Percentiles rank a stretch among this genome's conserved stretches.
These are phyloP conservation scores for Cylloceria caligata DNA, from an alignment of 2,888 invertebrate genomes.

Conservation along the genomic window DNA sequence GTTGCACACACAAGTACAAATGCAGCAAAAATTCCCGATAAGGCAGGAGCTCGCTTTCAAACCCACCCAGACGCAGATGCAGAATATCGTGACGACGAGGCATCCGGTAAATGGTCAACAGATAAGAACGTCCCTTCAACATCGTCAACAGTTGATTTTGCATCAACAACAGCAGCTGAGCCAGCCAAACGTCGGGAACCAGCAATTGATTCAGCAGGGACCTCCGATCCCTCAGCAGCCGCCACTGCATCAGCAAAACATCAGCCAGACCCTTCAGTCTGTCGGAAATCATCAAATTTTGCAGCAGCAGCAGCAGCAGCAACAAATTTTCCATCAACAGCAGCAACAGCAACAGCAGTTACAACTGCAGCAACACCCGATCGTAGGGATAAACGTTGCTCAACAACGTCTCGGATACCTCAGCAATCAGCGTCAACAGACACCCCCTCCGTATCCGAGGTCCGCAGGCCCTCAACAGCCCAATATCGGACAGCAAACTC, in stretches of 20 bases:
- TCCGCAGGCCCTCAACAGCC: conserved; percentile 75
- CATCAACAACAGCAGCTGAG: conserved; percentile 75
- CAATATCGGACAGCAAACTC: conserved; percentile 68
- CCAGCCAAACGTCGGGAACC: conserved; percentile 76
- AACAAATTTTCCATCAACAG: conserved; percentile 35
- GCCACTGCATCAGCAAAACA: conserved; percentile 60
- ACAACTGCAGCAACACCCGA: conserved; percentile 61
- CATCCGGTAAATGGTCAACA: conserved; percentile 82
- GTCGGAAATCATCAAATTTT: conserved; percentile 69
- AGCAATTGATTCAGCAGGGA: conserved; percentile 75
- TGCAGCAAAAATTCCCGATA: conserved; percentile 81
- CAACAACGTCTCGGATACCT: conserved; percentile 81
- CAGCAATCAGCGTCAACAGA: conserved; percentile 81
- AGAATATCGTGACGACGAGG: conserved; percentile 78
- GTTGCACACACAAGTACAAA: conserved; percentile 82
- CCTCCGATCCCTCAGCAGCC: conserved; percentile 68
- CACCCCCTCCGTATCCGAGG: conserved; percentile 84
- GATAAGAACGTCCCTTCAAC: conserved; percentile 76
- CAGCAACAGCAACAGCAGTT: conserved; percentile 61
- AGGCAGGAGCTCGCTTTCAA: conserved; percentile 81
- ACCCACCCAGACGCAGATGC: conserved; percentile 75
- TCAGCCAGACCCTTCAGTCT: conserved; percentile 65
- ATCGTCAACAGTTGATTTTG: conserved; percentile 73
- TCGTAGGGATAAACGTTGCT: conserved; percentile 76
- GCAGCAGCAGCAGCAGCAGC: conserved; percentile 60